Evolutionary conservation across 2,113 vertebrate species (phyloP).

Genomic region (Petrocephalus zakoni): DNA sequence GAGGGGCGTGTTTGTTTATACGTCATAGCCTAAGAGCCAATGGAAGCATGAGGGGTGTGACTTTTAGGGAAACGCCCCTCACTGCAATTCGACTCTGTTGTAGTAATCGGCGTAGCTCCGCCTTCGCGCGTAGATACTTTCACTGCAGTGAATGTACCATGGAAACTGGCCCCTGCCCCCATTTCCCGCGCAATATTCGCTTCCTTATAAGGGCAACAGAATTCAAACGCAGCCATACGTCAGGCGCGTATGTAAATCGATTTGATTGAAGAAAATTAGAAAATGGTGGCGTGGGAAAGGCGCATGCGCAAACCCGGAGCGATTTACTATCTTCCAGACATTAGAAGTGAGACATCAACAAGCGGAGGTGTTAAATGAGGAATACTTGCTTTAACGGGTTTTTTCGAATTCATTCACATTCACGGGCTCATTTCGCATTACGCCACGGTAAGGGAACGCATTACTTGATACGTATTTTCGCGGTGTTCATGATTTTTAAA

Average conservation of each 20-base stretch:
- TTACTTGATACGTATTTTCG: neutral
- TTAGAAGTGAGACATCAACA: constrained; percentile 37
- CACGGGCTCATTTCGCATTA: neutral
- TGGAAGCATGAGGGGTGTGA: too few species aligned
- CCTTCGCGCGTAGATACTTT: constrained; percentile 15
- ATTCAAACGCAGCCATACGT: constrained; percentile 65
- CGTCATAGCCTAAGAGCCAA: too few species aligned
- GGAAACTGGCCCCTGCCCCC: constrained; percentile 66
- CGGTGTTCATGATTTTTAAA: neutral
- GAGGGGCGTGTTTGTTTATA: too few species aligned
- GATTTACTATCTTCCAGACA: constrained; percentile 46
- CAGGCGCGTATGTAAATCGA: constrained; percentile 60
- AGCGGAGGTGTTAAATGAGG: constrained; percentile 38
- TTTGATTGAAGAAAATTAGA: constrained; percentile 74
- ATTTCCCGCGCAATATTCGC: constrained; percentile 75
- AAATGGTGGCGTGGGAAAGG: constrained; percentile 66
- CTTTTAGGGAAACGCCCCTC: too few species aligned
- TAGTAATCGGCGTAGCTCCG: constrained; percentile 3
- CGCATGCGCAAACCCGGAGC: constrained; percentile 63
- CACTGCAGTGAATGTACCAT: constrained; percentile 42
- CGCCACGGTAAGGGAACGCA: constrained; percentile 33
- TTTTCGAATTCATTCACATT: neutral
- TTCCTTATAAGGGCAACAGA: constrained; percentile 76
- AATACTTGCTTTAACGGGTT: constrained; percentile 19
- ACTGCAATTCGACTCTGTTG: too few species aligned